phyloP scores from a whole-genome alignment of 2,797 vertebrate genomes.

The Amblyraja radiata region DNA sequence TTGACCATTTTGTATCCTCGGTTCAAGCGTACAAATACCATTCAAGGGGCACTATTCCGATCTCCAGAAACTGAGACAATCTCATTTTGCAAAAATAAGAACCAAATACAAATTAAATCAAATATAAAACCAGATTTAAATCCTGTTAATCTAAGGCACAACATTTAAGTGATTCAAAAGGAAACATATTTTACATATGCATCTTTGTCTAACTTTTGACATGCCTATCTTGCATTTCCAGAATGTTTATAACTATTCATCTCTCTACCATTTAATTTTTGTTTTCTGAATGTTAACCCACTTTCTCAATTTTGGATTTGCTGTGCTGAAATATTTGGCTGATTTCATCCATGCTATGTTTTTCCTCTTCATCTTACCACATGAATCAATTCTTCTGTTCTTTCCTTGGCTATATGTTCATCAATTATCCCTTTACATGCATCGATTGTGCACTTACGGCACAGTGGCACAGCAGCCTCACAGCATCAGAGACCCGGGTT shows the following conservation, averaged over 20 bases:
- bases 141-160: neutral
- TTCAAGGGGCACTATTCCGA: neutral
- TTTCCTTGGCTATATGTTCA: too few species aligned
- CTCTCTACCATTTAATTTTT: neutral
- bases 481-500: too few species aligned
- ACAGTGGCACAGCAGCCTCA: too few species aligned
- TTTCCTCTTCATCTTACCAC: too few species aligned
- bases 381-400: too few species aligned
- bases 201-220: neutral
- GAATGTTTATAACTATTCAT: neutral
- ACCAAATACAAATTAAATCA: neutral
- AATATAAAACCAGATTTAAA: neutral
- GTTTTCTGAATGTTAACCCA: neutral
- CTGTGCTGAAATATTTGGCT: neutral
- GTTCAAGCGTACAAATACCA: neutral
- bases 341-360: neutral
- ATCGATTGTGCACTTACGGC: too few species aligned
- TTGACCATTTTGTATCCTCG: neutral
- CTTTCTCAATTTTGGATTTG: neutral
- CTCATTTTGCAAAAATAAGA: neutral
- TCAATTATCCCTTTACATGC: too few species aligned
- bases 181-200: neutral
- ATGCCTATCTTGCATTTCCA: neutral
- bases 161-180: neutral
- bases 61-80: neutral